Evolutionary conservation across 2,888 invertebrate species (phyloP), one percentile per base, ranked within the genome.

Genomic region (Gymnosoma rotundatum): DNA sequence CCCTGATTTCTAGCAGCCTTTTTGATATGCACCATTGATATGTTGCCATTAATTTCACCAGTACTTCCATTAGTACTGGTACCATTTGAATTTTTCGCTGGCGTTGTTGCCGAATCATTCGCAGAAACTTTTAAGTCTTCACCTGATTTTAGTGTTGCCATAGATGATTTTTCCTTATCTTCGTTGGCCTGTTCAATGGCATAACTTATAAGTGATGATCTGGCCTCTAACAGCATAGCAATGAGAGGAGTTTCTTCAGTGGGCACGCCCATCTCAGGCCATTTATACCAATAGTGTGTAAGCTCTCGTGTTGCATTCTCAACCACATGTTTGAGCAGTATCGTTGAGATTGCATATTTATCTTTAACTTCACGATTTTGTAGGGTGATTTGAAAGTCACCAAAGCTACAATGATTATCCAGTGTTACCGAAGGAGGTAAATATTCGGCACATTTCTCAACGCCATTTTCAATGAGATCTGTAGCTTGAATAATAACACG

Each of bases 211-310:
- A 92, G 89, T 7, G 91, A 91, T 74, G 92, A 91, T 56, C 98
- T 94, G 85, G 97, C 97, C 92, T 98, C 98, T 20, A 97, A 94
- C 56, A 98, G 93, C 93, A 98, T 97, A 72, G 97, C 96, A 64
- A 98, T 96, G 63, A 98, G 93, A 0, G 97, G 96, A 70, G 96
- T 95, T 70, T 95, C 95, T 89, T 98, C 97, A 9, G 94, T 94
- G 1, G 98, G 98, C 0, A 96, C 96, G 0, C 97, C 97, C 85
- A 95, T 95, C 76, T 92, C 92, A 0, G 98, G 98, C 98, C 98
- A 98, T 89, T 97, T 95, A 93, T 97, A 98, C 98, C 98, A 98
- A 89, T 98, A 95, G 90, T 98, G 98, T 0, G 95, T 96, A 74
- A 98, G 94, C 91, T 98, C 98, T 58, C 98, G 93, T 94, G 96